A percentile compares a stretch with the other conserved stretches of the same genome.
Evolutionary conservation across 2,888 invertebrate species (phyloP).

Genomic region (Chymomyza amoena): DNA sequence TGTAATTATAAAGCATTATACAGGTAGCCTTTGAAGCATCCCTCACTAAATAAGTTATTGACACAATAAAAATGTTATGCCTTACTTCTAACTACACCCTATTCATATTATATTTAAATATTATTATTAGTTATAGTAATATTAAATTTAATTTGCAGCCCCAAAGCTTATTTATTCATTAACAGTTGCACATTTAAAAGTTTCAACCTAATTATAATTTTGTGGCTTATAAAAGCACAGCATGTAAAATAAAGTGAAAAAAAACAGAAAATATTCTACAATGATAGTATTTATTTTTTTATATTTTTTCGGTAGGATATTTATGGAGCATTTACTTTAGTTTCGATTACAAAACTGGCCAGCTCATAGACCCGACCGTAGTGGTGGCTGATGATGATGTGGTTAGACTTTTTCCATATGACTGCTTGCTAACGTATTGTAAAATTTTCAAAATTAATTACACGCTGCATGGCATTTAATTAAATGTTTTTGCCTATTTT

Average conservation of each 20-base stretch:
- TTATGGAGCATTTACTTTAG: conserved; percentile 2
- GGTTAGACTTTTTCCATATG: conserved; percentile 21
- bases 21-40: too few relatives aligned
- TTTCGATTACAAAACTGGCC: conserved; percentile 35
- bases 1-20: too few relatives aligned
- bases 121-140: not conserved
- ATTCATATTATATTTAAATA: not conserved
- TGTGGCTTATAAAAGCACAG: conserved; percentile 6
- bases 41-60: too few relatives aligned
- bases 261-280: conserved; percentile 24
- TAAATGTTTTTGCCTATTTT: conserved; percentile 23
- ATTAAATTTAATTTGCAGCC: not conserved
- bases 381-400: conserved; percentile 6
- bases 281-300: conserved; percentile 2
- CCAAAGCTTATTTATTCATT: conserved; percentile 26
- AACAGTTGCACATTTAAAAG: conserved; percentile 8
- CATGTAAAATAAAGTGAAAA: conserved; percentile 19
- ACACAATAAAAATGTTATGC: too few relatives aligned
- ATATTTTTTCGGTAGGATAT: not conserved
- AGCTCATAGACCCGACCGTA: not conserved
- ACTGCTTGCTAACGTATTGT: not conserved
- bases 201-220: conserved; percentile 30
- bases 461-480: conserved; percentile 35
- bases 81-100: not conserved
- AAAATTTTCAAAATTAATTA: conserved; percentile 34